Conservation (phyloP, 2,888 invertebrate genomes). For the Thalpophila matura region DNA sequence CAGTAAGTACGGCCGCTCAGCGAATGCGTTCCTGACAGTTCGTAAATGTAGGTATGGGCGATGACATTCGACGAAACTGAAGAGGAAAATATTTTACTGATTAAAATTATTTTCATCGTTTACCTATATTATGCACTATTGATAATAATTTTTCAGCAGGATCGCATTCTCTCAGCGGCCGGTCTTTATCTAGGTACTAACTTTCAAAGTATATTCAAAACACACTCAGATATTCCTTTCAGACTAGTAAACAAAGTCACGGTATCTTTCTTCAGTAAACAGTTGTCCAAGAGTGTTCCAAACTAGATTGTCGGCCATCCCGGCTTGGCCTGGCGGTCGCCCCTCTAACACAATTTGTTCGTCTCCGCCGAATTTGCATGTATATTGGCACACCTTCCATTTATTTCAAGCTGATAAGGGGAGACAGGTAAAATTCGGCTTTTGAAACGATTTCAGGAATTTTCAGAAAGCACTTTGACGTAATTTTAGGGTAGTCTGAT, state of each 20-base stretch:
- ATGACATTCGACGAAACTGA: too few species aligned
- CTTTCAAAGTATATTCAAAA: constrained; percentile 21
- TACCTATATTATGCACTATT: too few species aligned
- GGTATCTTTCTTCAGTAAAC: constrained; percentile 41
- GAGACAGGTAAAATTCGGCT: constrained; percentile 33
- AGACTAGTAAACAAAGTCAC: constrained; percentile 35
- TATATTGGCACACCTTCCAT: constrained; percentile 69
- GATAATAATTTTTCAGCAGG: too few species aligned
- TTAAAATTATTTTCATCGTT: too few species aligned
- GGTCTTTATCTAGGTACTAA: not conserved
- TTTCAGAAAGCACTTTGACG: constrained; percentile 33
- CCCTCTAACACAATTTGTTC: constrained; percentile 72
- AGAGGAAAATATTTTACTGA: too few species aligned
- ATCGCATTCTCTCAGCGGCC: too few species aligned
- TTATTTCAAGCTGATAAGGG: constrained; percentile 49
- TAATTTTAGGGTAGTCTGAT: constrained; percentile 37
- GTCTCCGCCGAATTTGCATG: constrained; percentile 72
- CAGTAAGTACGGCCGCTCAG: too few species aligned
- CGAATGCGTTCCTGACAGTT: too few species aligned
- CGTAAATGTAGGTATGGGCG: too few species aligned
- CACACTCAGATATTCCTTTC: constrained; percentile 41
- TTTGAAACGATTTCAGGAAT: constrained; percentile 23
- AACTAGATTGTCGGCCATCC: constrained; percentile 53
- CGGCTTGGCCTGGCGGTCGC: constrained; percentile 16
- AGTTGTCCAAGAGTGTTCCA: constrained; percentile 35